These are phyloP conservation scores for Nipponia nippon DNA, from an alignment of 2,113 vertebrate species.

Conservation along the genomic window DNA sequence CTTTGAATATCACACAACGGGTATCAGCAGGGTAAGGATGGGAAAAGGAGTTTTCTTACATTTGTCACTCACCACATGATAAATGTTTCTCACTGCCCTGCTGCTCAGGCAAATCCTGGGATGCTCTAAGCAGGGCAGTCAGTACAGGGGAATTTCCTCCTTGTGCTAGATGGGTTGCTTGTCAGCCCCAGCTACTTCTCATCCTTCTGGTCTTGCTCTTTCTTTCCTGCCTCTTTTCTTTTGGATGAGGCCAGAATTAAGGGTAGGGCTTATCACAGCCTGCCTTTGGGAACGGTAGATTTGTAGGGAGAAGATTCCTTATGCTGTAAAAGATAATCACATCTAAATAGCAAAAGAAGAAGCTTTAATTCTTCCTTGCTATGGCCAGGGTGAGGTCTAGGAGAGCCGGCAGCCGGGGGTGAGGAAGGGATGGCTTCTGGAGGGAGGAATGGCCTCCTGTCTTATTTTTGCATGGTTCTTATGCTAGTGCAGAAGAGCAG, in stretches of 20 bases:
- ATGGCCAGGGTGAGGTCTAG: background rate
- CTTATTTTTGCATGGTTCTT: background rate
- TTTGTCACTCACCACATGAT: background rate
- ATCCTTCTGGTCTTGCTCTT: background rate
- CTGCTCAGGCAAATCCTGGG: background rate
- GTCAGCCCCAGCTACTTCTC: background rate
- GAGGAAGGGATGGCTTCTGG: background rate
- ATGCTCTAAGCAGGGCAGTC: background rate
- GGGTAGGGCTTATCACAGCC: background rate
- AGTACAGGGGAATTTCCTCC: background rate
- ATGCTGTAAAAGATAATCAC: background rate
- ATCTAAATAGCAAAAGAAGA: background rate
- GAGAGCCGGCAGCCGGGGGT: background rate
- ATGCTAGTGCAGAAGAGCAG: background rate
- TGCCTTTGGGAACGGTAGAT: background rate
- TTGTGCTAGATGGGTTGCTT: background rate
- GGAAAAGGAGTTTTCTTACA: background rate
- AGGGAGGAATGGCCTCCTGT: background rate
- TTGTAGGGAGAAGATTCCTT: background rate
- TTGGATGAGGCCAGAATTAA: background rate
- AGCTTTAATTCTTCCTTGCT: background rate
- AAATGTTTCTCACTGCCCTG: background rate
- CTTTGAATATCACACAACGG: background rate
- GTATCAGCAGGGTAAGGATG: background rate
- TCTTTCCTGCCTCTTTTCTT: background rate